These are phyloP conservation scores for Callyntrura guangdongensis DNA, from an alignment of 2,888 invertebrate genomes.

Conservation along the genomic window DNA sequence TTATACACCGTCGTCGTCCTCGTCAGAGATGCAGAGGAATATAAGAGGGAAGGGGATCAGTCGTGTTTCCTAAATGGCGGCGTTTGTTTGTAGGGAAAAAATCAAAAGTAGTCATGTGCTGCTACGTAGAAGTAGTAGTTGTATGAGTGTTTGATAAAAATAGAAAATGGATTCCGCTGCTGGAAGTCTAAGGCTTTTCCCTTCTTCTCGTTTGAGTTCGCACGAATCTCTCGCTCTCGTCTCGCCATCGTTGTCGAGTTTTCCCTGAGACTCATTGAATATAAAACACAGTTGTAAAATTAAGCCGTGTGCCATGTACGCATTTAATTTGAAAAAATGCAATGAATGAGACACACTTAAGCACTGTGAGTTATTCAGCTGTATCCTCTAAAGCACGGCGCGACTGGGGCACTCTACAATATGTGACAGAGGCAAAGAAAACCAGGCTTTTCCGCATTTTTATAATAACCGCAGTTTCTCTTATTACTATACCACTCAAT, in stretches of 20 bases:
- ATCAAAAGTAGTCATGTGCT: conserved; percentile 12
- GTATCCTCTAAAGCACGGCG: no score
- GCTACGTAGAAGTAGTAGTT: not conserved
- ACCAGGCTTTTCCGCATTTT: no score
- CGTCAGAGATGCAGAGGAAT: conserved; percentile 18
- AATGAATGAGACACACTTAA: no score
- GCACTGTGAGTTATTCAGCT: no score
- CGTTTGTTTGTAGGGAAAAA: not conserved
- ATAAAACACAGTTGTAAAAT: no score
- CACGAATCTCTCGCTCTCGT: not conserved
- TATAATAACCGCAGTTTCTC: no score
- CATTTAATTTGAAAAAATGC: no score
- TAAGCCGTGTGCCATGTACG: no score
- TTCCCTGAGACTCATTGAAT: not conserved
- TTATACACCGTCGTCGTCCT: conserved; percentile 7
- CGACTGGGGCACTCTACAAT: no score
- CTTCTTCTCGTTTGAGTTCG: not conserved
- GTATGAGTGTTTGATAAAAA: conserved; percentile 44
- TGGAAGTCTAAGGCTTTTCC: conserved; percentile 5
- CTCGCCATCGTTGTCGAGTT: not conserved
- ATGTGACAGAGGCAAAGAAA: no score
- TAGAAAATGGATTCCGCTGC: conserved; percentile 30
- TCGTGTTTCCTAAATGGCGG: conserved; percentile 20
- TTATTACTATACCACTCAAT: no score
- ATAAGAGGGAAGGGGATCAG: not conserved